Evolutionary conservation across 2,888 invertebrate genomes (phyloP).

Genomic region (Drosophila longiperda): DNA sequence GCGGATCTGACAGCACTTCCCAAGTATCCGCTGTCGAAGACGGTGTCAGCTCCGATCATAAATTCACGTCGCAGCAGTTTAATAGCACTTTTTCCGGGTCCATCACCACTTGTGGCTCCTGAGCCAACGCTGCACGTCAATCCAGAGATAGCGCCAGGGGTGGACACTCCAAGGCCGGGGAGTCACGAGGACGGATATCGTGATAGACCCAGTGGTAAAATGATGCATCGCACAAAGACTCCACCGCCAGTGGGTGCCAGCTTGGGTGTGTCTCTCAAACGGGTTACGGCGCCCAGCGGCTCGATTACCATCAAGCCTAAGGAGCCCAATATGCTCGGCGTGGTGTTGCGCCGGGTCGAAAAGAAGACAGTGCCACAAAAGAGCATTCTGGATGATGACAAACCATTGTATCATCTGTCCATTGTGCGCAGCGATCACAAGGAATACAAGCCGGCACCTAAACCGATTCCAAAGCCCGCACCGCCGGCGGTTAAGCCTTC

Average conservation of each 20-base stretch:
- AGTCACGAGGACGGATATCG: constrained; percentile 69
- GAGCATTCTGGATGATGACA: constrained; percentile 84
- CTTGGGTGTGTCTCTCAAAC: constrained; percentile 82
- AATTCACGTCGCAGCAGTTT: constrained; percentile 77
- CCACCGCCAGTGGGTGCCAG: constrained; percentile 84
- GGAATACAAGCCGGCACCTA: constrained; percentile 74
- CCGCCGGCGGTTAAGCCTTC: constrained; percentile 75
- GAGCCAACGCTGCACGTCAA: constrained; percentile 76
- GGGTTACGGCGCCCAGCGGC: constrained; percentile 82
- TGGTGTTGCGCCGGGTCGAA: constrained; percentile 84
- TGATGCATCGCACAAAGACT: constrained; percentile 81
- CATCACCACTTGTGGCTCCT: constrained; percentile 75
- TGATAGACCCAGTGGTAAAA: constrained; percentile 74
- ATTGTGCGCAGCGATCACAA: constrained; percentile 83
- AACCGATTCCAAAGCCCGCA: constrained; percentile 77
- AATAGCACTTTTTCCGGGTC: constrained; percentile 75
- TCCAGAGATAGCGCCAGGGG: constrained; percentile 59
- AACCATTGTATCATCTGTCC: constrained; percentile 83
- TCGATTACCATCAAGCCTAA: constrained; percentile 82
- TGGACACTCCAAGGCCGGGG: constrained; percentile 34
- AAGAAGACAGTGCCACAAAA: constrained; percentile 83
- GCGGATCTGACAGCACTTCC: constrained; percentile 51
- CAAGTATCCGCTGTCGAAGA: constrained; percentile 82
- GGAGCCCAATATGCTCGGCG: constrained; percentile 83
- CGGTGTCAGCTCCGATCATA: constrained; percentile 77